A percentile compares a stretch with the other conserved stretches of the same genome.
Conservation (phyloP, 2,113 vertebrate species). For the Apaloderma vittatum region DNA sequence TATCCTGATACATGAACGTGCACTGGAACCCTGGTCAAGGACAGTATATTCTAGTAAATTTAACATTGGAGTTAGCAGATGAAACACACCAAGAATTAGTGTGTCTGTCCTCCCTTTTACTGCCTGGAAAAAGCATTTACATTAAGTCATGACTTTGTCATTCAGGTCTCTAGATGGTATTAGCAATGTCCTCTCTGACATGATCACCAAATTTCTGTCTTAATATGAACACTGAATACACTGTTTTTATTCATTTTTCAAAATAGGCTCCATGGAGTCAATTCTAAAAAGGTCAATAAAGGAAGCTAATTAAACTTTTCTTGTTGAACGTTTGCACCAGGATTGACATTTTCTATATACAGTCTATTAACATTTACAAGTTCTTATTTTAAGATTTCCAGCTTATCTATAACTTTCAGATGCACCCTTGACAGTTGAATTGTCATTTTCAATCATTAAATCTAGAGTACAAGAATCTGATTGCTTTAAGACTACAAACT, state of each 20-base stretch:
- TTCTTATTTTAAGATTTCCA: conserved; percentile 35
- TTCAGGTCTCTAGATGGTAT: background rate
- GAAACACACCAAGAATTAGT: background rate
- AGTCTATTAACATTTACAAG: conserved; percentile 51
- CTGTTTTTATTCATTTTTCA: background rate
- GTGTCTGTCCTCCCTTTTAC: background rate
- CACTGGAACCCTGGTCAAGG: background rate
- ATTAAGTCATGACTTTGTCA: background rate
- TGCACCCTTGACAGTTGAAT: conserved; percentile 24
- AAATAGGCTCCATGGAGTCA: background rate
- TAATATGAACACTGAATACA: background rate
- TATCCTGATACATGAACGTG: background rate
- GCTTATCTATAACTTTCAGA: conserved; percentile 17
- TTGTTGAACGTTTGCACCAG: conserved; percentile 39
- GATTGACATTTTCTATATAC: conserved; percentile 54
- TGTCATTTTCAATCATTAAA: conserved; percentile 18
- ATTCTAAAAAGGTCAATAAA: conserved; percentile 48
- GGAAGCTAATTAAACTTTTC: conserved; percentile 45
- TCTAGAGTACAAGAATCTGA: background rate
- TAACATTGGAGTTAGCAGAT: background rate
- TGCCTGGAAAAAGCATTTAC: background rate
- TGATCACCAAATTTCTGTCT: background rate
- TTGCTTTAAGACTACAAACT: background rate
- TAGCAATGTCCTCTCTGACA: background rate
- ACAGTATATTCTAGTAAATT: background rate